Evolutionary conservation across 2,113 vertebrate species (phyloP), one percentile per base, ranked within the genome.

Genomic region (Pipa parva): DNA sequence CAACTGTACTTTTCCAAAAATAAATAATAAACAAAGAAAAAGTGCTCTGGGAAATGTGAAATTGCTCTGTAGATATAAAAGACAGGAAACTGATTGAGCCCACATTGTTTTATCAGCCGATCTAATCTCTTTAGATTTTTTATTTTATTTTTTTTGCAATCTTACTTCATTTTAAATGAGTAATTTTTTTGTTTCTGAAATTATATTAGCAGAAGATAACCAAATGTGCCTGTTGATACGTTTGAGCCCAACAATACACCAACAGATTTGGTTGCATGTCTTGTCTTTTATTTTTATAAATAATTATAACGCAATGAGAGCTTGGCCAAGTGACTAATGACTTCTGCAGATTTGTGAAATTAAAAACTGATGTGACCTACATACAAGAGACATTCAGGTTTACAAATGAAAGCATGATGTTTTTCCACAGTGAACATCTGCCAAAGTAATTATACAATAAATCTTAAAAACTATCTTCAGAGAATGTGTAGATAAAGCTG

Each of bases 291-390:
- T 42, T 42, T n/a, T 5, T 15, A 18, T 6, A 42, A n/a, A n/a
- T 42, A 42, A 42, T 42, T 18, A 42, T n/a, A 42, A 42, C n/a
- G 39, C 39, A 42, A 42, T 42, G 17, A 42, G 39, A 42, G 1
- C 17, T 42, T 42, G 17, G 39, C 39, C 17, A 15, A 5, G 1
- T 42, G 17, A 18, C 46, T 21, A 49, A 49, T 49, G 21, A 73
- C 86, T 81, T 83, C 83, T 71, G 75, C 75, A 80, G 83, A 85
- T 76, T 72, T 71, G 75, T 62, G 76, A 85, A 88, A 91, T 90
- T 75, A 85, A 90, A 89, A 88, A 76, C 81, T 77, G 79, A 87
- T 86, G 85, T 87, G 88, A 83, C 86, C 85, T 85, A 88, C 81
- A 85, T 85, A 83, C 83, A 83, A 84, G 74, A 81, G 83, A 77